These are phyloP conservation scores for Aleiodes testaceus DNA, from an alignment of 2,888 invertebrate species.

Conservation along the genomic window DNA sequence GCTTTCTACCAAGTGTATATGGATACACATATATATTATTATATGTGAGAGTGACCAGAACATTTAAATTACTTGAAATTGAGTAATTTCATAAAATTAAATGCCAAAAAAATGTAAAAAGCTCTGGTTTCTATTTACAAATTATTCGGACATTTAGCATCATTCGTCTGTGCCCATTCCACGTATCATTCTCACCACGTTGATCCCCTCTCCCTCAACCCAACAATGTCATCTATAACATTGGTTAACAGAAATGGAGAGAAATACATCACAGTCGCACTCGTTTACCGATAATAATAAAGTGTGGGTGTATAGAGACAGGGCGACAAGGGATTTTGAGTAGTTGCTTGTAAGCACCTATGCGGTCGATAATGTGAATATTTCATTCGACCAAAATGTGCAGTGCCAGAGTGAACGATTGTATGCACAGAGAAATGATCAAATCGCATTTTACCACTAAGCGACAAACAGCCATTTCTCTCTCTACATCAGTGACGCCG, in stretches of 20 bases:
- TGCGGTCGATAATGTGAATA: constrained; percentile 59
- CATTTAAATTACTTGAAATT: neutral
- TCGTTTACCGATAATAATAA: constrained; percentile 58
- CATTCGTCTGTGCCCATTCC: constrained; percentile 13
- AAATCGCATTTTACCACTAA: constrained; percentile 22
- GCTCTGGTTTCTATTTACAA: constrained; percentile 38
- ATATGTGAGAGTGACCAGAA: neutral
- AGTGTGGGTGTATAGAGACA: constrained; percentile 49
- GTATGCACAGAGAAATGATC: constrained; percentile 17
- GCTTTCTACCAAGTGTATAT: constrained; percentile 18
- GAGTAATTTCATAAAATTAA: neutral
- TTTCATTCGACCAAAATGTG: constrained; percentile 61
- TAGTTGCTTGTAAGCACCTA: constrained; percentile 15
- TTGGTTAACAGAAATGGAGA: constrained; percentile 9
- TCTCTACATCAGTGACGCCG: constrained; percentile 8
- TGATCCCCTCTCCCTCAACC: no score
- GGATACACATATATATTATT: constrained; percentile 8
- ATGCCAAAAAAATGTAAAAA: no score
- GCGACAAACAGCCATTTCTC: constrained; percentile 15
- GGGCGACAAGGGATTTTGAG: constrained; percentile 1
- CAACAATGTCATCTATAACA: constrained; percentile 18
- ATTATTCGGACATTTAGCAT: constrained; percentile 18
- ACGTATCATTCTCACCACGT: no score
- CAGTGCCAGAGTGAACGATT: constrained; percentile 42
- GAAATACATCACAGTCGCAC: constrained; percentile 21